phyloP scores from a whole-genome alignment of 2,797 vertebrate genomes.

The Buphagus erythrorhynchus region DNA sequence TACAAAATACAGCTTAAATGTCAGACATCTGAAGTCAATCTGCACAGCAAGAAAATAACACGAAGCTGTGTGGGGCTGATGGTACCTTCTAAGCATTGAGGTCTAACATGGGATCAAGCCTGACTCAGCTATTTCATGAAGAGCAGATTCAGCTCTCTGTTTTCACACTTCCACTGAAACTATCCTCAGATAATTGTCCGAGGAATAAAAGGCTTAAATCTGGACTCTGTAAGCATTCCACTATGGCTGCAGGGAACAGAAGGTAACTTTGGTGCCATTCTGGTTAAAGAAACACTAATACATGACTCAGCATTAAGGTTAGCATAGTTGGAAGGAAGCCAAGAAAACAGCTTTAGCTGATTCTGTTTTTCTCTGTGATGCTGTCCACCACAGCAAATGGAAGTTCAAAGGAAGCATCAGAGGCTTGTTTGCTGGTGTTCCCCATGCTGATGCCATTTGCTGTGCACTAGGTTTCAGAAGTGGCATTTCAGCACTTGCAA shows the following conservation, averaged over 20 bases:
- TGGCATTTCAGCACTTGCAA: not conserved
- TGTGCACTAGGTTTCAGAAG: not conserved
- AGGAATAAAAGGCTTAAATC: not conserved
- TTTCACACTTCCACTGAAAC: not conserved
- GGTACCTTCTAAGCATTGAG: not conserved
- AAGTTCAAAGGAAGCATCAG: not conserved
- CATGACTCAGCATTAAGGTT: not conserved
- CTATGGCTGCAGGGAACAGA: not conserved
- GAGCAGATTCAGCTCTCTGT: not conserved
- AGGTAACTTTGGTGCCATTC: not conserved
- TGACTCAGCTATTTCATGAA: not conserved
- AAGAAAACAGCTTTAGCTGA: not conserved
- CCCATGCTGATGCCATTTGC: fast-evolving
- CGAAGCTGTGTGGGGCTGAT: not conserved
- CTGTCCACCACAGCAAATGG: not conserved
- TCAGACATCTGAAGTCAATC: not conserved
- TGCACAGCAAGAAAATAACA: not conserved
- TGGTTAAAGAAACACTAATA: not conserved
- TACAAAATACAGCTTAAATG: not conserved
- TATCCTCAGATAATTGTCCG: not conserved
- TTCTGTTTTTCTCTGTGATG: not conserved
- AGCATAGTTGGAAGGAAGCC: not conserved
- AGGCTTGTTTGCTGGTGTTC: not conserved
- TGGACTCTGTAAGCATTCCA: not conserved
- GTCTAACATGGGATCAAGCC: not conserved